These are phyloP conservation scores for Agriopis marginaria DNA, from an alignment of 2,888 invertebrate species.

Conservation along the genomic window DNA sequence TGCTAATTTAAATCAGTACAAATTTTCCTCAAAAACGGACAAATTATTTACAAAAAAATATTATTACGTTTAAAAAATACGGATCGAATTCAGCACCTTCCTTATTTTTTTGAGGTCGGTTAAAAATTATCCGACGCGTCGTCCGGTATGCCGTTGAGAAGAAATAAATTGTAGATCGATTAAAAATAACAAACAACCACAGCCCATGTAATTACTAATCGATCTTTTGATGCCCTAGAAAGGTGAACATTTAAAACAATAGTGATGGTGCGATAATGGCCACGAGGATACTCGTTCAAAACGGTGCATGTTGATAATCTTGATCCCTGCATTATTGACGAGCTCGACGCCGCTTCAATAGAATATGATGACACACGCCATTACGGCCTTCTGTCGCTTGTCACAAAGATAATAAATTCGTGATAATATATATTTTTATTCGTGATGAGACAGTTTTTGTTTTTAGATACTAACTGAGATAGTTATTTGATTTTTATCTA, in stretches of 20 bases:
- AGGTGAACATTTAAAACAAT: conserved; percentile 75
- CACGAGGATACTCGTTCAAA: conserved; percentile 68
- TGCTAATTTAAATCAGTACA: too few relatives aligned
- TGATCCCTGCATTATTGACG: conserved; percentile 81
- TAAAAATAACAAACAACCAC: conserved; percentile 47
- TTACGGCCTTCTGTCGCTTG: conserved; percentile 69
- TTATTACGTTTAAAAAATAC: too few relatives aligned
- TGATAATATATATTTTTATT: conserved; percentile 64
- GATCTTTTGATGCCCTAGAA: conserved; percentile 70
- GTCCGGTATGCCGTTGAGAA: background rate
- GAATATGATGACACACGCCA: conserved; percentile 82
- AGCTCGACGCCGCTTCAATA: conserved; percentile 68
- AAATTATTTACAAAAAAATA: too few relatives aligned
- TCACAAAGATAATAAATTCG: conserved; percentile 72
- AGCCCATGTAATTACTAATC: conserved; percentile 64
- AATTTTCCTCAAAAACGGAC: too few relatives aligned
- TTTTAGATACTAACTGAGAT: conserved; percentile 61
- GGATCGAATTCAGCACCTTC: too few relatives aligned
- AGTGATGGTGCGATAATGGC: conserved; percentile 75
- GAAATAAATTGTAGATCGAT: conserved; percentile 20
- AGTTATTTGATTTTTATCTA: conserved; percentile 44
- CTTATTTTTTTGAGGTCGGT: too few relatives aligned
- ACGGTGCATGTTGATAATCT: conserved; percentile 82
- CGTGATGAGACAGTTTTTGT: conserved; percentile 68
- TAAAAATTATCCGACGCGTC: too few relatives aligned